Evolutionary conservation across 2,113 vertebrate species (phyloP).

Genomic region (Etheostoma cragini): DNA sequence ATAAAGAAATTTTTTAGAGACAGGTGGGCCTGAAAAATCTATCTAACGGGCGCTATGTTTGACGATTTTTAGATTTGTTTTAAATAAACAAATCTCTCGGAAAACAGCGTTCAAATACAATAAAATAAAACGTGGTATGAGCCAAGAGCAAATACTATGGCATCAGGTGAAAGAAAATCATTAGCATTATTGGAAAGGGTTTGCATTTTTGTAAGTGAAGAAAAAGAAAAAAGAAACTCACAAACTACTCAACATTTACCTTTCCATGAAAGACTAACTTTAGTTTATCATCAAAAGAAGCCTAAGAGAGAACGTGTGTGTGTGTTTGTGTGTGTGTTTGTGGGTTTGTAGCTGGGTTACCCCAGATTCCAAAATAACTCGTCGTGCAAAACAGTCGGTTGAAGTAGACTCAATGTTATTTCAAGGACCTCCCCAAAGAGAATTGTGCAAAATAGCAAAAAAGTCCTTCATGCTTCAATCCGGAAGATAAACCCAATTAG

Average conservation of each 20-base stretch:
- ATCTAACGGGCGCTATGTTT: not conserved
- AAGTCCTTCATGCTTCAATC: constrained; percentile 74
- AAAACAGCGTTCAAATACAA: not conserved
- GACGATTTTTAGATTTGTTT: not conserved
- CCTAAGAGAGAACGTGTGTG: constrained; percentile 39
- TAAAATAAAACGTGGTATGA: not conserved
- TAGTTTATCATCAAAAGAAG: constrained; percentile 25
- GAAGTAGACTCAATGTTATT: constrained; percentile 76
- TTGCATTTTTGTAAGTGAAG: not conserved
- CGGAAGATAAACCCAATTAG: constrained; percentile 60
- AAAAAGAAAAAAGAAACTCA: not conserved
- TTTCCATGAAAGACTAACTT: constrained; percentile 13
- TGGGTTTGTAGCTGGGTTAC: constrained; percentile 59
- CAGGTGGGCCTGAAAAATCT: not conserved
- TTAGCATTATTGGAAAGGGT: not conserved
- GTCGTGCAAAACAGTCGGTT: constrained; percentile 65
- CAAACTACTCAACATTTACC: not conserved
- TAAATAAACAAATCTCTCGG: not conserved
- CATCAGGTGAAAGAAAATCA: not conserved
- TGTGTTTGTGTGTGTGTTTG: constrained; percentile 51
- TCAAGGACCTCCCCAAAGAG: constrained; percentile 78
- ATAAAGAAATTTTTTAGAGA: too few species aligned
- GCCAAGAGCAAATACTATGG: not conserved
- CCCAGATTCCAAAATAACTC: constrained; percentile 75
- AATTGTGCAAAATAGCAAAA: constrained; percentile 61